Conservation (phyloP, 2,888 invertebrate species). For the Cremastobaeus sp. region DNA sequence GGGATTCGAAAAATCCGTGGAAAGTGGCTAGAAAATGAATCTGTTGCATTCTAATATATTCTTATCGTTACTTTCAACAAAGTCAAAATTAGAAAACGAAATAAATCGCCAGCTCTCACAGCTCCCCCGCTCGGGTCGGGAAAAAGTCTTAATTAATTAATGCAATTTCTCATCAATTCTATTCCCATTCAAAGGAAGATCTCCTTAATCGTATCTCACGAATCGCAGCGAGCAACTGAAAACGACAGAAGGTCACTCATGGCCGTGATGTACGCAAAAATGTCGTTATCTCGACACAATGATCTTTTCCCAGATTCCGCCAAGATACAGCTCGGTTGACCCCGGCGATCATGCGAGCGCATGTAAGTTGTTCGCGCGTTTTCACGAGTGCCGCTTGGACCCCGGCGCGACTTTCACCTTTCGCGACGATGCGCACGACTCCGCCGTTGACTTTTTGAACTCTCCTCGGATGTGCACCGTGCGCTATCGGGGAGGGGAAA, state of each 20-base stretch:
- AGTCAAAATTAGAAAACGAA: constrained; percentile 35
- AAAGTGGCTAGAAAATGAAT: too few relatives aligned
- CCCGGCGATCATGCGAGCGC: constrained; percentile 53
- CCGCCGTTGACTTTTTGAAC: constrained; percentile 69
- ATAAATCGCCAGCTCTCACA: constrained; percentile 24
- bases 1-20: too few relatives aligned
- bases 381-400: constrained; percentile 45
- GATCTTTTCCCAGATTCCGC: constrained; percentile 58
- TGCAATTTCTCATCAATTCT: constrained; percentile 49
- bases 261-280: constrained; percentile 32
- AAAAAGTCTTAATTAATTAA: constrained; percentile 45
- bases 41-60: too few relatives aligned
- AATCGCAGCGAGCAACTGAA: constrained; percentile 17
- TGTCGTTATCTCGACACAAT: constrained; percentile 47
- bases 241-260: constrained; percentile 43
- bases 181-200: constrained; percentile 18
- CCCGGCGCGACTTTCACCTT: constrained; percentile 76
- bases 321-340: constrained; percentile 53
- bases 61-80: too few relatives aligned
- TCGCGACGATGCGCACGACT: constrained; percentile 73
- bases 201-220: constrained; percentile 29
- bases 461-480: constrained; percentile 53
- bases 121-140: constrained; percentile 9
- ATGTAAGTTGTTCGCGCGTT: constrained; percentile 55
- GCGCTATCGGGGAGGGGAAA: constrained; percentile 1